These are phyloP conservation scores for Leptobrachium ailaonicum DNA, from an alignment of 2,113 vertebrate species.

Conservation along the genomic window DNA sequence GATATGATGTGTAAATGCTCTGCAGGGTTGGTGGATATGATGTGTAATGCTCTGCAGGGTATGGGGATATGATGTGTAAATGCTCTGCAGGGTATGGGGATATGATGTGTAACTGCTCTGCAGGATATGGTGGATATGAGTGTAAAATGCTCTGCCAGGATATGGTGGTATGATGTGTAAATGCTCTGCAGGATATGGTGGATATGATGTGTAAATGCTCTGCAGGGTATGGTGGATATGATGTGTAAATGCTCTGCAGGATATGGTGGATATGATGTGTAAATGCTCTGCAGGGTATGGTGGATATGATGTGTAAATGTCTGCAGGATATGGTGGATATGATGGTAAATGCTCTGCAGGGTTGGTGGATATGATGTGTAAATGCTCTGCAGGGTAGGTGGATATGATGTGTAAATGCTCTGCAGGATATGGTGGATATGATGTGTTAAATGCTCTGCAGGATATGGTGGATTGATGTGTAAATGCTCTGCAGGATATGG, in stretches of 20 bases:
- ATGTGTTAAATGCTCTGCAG: background rate
- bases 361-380: too few species aligned
- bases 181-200: constrained; percentile 3
- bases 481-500: background rate
- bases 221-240: background rate
- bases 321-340: background rate
- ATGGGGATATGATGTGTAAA: background rate
- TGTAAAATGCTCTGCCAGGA: too few species aligned
- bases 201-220: too few species aligned
- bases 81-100: background rate
- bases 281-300: background rate
- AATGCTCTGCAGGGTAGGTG: background rate
- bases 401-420: background rate
- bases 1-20: background rate
- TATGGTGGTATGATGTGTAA: background rate
- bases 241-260: background rate
- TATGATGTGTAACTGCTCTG: background rate
- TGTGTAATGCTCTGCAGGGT: background rate
- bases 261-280: background rate
- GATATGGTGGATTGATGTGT: background rate
- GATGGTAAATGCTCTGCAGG: constrained; percentile 1
- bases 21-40: background rate
- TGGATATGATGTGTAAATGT: background rate
- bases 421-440: background rate
- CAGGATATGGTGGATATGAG: background rate